Percentiles rank a stretch among this genome's conserved stretches.
Conservation (phyloP, 2,113 vertebrate species). For the Diadophis punctatus region DNA sequence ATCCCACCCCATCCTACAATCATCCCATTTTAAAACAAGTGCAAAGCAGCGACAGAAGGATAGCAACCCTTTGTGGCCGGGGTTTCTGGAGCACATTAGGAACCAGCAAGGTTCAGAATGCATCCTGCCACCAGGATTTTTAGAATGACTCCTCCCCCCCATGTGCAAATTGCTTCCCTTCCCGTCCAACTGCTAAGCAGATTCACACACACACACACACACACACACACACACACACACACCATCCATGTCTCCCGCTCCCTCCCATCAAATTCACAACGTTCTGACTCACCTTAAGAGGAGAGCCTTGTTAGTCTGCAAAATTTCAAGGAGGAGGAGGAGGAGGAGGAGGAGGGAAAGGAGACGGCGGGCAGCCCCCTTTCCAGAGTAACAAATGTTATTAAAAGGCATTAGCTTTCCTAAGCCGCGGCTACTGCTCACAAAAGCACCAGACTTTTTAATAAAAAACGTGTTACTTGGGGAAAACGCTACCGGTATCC, state of each 20-base stretch:
- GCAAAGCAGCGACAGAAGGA: background rate
- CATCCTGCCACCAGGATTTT: background rate
- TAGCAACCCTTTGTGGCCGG: background rate
- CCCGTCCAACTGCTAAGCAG: background rate
- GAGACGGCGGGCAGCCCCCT: background rate
- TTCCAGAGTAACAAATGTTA: background rate
- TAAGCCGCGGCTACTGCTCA: background rate
- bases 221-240: background rate
- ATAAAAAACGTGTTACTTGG: background rate
- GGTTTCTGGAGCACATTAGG: background rate
- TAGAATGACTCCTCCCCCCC: background rate
- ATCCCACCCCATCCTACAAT: background rate
- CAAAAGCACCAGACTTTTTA: background rate
- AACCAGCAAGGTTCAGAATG: background rate
- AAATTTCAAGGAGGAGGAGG: background rate
- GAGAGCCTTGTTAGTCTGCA: background rate
- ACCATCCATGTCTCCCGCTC: background rate
- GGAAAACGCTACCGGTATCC: background rate
- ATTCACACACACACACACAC: background rate
- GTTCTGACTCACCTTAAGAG: background rate
- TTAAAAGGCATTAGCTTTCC: background rate
- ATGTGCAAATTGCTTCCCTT: background rate
- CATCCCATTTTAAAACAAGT: background rate
- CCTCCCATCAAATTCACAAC: background rate
- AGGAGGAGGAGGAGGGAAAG: background rate